Conservation (phyloP, 2,113 vertebrate genomes). For the Aspiorhynchus laticeps region DNA sequence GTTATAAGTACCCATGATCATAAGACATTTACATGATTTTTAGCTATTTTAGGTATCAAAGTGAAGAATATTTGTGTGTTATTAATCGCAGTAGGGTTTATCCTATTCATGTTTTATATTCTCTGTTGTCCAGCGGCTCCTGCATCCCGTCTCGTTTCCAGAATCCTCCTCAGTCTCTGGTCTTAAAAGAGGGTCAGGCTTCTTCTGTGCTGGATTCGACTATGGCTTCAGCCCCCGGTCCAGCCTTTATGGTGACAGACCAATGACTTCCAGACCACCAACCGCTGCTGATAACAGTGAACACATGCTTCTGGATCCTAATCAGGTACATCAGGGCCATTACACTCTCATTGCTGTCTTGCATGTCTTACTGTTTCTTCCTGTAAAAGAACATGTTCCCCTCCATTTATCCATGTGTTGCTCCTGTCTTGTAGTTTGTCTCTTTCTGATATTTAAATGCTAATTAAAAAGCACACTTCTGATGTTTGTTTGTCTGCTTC, state of each 20-base stretch:
- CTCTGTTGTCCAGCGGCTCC: slow-evolving; percentile 68
- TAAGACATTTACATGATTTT: background rate
- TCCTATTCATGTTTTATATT: background rate
- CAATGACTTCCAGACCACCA: slow-evolving; percentile 70
- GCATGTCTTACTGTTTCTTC: background rate
- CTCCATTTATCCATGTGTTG: background rate
- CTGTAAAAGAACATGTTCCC: background rate
- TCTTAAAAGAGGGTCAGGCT: slow-evolving; percentile 83
- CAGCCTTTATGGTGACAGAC: slow-evolving; percentile 54
- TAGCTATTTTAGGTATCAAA: background rate
- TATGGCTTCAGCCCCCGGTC: slow-evolving; percentile 70
- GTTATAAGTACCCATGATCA: background rate
- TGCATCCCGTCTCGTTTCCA: slow-evolving; percentile 90
- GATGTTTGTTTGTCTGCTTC: background rate
- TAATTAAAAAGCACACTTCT: background rate
- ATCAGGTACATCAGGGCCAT: slow-evolving; percentile 75
- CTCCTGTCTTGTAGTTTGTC: background rate
- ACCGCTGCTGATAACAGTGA: slow-evolving; percentile 75
- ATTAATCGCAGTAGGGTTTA: background rate
- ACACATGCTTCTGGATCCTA: slow-evolving; percentile 82
- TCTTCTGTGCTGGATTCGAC: slow-evolving; percentile 72
- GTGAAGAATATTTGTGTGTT: background rate
- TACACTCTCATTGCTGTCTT: background rate
- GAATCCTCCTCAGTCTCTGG: slow-evolving; percentile 84
- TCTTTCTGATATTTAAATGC: background rate